Percentiles rank a stretch among this genome's conserved stretches.
Evolutionary conservation across 2,113 vertebrate genomes (phyloP).

Genomic region (Numenius arquata): DNA sequence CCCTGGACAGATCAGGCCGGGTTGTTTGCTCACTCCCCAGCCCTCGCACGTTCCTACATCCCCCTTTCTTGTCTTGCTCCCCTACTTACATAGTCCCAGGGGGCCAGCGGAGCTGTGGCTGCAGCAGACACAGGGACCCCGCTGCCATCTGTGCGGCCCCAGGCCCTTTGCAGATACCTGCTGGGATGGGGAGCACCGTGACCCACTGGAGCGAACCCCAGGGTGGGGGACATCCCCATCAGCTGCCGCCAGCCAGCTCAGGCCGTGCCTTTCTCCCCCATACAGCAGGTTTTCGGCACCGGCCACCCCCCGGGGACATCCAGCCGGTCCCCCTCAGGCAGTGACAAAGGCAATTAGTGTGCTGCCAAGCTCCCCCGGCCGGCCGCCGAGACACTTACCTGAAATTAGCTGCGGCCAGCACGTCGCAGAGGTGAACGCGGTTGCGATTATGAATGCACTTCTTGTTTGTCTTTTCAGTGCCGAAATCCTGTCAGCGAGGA

Average conservation of each 20-base stretch:
- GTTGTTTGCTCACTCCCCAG: neutral
- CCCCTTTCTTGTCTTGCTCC: neutral
- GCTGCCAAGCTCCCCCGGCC: neutral
- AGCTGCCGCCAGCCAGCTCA: neutral
- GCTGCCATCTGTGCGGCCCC: rapidly evolving
- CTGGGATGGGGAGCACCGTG: rapidly evolving
- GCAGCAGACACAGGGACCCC: neutral
- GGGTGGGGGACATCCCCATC: neutral
- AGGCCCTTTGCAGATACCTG: neutral
- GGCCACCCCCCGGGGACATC: neutral
- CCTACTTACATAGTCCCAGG: neutral
- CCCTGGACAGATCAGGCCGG: neutral
- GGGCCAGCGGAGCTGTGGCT: rapidly evolving
- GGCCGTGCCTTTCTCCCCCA: neutral
- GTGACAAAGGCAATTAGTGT: slow-evolving; percentile 26
- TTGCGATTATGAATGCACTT: slow-evolving; percentile 61
- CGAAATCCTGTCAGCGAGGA: slow-evolving; percentile 76
- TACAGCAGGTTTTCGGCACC: neutral
- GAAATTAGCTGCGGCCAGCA: slow-evolving; percentile 41
- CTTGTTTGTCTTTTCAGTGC: slow-evolving; percentile 79
- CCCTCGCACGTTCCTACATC: neutral
- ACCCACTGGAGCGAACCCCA: neutral
- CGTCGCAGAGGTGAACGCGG: slow-evolving; percentile 54
- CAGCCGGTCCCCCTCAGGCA: neutral
- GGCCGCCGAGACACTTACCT: slow-evolving; percentile 44